These are phyloP conservation scores for Phataginus tetradactyla DNA, from an alignment of 2,797 vertebrate genomes.

Conservation along the genomic window DNA sequence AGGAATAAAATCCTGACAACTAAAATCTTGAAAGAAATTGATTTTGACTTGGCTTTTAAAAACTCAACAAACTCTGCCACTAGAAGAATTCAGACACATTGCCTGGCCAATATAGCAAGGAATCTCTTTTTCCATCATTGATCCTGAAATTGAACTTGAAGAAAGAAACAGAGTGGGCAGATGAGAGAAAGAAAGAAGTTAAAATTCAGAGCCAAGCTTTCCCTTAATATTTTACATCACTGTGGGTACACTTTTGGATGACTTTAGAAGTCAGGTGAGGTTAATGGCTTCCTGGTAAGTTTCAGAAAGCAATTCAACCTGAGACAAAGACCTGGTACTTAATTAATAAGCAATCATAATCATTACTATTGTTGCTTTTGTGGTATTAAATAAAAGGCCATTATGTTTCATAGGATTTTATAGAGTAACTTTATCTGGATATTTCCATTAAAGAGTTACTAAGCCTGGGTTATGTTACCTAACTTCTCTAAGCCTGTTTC, in stretches of 20 bases:
- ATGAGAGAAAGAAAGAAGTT: not conserved
- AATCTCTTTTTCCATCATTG: not conserved
- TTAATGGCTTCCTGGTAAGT: constrained; percentile 42
- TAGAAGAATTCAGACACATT: constrained; percentile 13
- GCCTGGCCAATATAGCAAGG: not conserved
- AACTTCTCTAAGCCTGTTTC: not conserved
- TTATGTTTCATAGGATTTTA: constrained; percentile 31
- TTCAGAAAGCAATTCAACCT: constrained; percentile 63
- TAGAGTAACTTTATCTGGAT: constrained; percentile 48
- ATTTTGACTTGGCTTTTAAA: not conserved
- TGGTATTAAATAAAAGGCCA: constrained; percentile 45
- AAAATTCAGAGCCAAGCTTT: not conserved
- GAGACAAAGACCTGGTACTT: constrained; percentile 16
- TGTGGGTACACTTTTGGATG: not conserved
- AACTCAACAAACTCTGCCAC: not conserved
- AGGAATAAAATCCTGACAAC: not conserved
- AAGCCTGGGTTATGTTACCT: not conserved
- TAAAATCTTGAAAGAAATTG: not conserved
- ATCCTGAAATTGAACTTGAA: constrained; percentile 28
- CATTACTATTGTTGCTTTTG: not conserved
- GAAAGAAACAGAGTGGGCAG: not conserved
- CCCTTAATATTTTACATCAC: not conserved
- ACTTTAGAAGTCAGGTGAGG: constrained; percentile 18
- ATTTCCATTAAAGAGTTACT: not conserved
- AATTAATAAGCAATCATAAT: not conserved